Base-by-base conservation (phyloP, 2,888 invertebrate genomes). In the Cheiracanthium punctorium region DNA sequence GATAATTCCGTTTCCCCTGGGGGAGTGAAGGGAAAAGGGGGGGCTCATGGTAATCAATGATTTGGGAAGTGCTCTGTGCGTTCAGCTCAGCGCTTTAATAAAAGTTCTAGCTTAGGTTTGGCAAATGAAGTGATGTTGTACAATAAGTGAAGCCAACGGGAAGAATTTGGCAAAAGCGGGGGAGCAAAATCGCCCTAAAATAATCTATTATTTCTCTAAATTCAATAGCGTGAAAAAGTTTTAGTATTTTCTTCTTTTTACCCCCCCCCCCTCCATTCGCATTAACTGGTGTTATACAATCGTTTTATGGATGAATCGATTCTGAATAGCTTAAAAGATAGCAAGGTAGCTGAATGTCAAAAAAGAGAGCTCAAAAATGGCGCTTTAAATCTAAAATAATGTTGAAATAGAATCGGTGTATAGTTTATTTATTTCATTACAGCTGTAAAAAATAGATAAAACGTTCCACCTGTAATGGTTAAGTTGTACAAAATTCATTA, bases 41-140 rank as follows among this genome's bases (percentile, higher is more conserved):
- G n/a, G 41, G 20, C 41, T 58, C 41, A 33, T 28, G 76, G 70
- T 82, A 82, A 82, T 82, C 82, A 82, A 82, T 82, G 82, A 82
- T 82, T 82, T 76, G 76, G 76, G 82, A 71, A 76, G 76, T 29
- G 82, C 71, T 73, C 32, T 52, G 32, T 29, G 30, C 41, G 37
- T 48, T 37, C 41, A 28, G 41, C 37, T 48, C 52, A 41, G 70
- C 32, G 84, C 84, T 85, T 85, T 73, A 85, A 79, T 79, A 85
- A 85, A 85, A 79, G 79, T 85, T 73, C 58, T 74, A 73, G 79
- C 74, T 85, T 69, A 58, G 79, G 79, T 65, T 79, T 79, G 52
- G 84, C 84, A 79, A 80, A 85, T 85, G 84, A 85, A 85, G 84
- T 80, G 84, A 74, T 85, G 84, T 80, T 74, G 37, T 85, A 85